Evolutionary conservation across 2,888 invertebrate species (phyloP), one percentile per base, ranked within the genome.

Genomic region (Scaptomyza polygonia): DNA sequence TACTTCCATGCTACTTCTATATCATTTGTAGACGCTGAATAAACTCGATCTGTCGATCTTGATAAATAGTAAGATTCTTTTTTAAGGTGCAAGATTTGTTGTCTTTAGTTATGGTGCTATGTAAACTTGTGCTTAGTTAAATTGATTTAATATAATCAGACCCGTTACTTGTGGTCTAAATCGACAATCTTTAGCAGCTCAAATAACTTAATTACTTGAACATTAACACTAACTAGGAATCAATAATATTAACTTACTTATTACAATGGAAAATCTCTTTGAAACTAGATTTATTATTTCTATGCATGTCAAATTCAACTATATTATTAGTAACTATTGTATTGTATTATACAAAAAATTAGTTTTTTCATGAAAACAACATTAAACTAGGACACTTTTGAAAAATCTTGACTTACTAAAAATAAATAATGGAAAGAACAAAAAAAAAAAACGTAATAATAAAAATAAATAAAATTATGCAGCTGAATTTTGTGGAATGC

Each of bases 1-100:
- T 86, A 87, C 86, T 87, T 86, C 88, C 86, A 85, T 62, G 88
- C 86, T 87, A 77, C 52, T 85, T 79, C 30, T 48, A 69, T 78
- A 85, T 81, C 44, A 81, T 82, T 82, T 66, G 27, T 43, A 14
- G 16, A 47, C 27, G 45, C 56, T 32, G 42, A 25, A 21, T 0
- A 34, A 58, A 56, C 6, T 77, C 73, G 74, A 57, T 27, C 0
- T 2, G 14, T 44, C 69, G 73, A 73, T 25, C 57, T 68, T 54
- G 25, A 51, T 39, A 56, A 14, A 53, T 43, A 53, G 52, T 54
- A 29, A 47, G 32, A 49, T 68, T 73, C 27, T 57, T 40, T 48
- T 58, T 72, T 85, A 66, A 79, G 72, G 79, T 82, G 77, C 74
- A 65, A 66, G 48, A 66, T 57, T 63, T 55, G 52, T 48, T 62